Evolutionary conservation across 2,888 invertebrate species (phyloP), one percentile per base, ranked within the genome.

Genomic region (Ophonus ardosiacus): DNA sequence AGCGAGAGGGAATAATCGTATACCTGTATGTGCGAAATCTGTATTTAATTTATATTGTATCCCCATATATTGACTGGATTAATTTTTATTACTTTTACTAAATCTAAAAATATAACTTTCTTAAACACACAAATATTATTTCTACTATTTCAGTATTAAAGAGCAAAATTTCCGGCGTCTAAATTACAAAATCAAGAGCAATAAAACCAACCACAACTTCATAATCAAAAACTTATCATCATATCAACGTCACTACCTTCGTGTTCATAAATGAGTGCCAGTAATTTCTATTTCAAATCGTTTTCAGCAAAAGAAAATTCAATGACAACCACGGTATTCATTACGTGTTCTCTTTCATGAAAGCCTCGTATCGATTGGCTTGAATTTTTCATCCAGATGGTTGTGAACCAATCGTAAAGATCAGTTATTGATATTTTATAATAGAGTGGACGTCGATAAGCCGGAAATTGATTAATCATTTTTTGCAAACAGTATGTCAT

Each of bases 321-420:
- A 83, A 61, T 78, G 84, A 84, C 84, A 84, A 78, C 24, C 61
- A 61, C 63, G 56, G 56, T 81, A 68, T 81, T 81, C 68, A 51
- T 81, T 81, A 24, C 65, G 7, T 43, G 79, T 79, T 63, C 80
- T 10, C 51, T 43, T 81, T 51, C 43, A 51, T 31, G 31, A 31
- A 31, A 31, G 13, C 43, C 7, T 8, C 13, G 1, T 10, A 81
- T 81, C 68, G 81, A 81, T 81, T 81, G 61, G 24, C 40, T 81
- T 81, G 18, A 65, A 81, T 68, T 81, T 81, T 81, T 68, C 68
- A 81, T 15, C 65, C 51, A 51, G 65, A 56, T 68, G 68, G 15
- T 24, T 68, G 68, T 43, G 71, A 21, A 40, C 15, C 21, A 63
- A 10, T 63, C 18, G 63, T 63, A 63, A 8, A 68, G 71, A 74